phyloP scores from a whole-genome alignment of 1,140 invertebrate genomes.

The Tetranychus cinnabarinus region DNA sequence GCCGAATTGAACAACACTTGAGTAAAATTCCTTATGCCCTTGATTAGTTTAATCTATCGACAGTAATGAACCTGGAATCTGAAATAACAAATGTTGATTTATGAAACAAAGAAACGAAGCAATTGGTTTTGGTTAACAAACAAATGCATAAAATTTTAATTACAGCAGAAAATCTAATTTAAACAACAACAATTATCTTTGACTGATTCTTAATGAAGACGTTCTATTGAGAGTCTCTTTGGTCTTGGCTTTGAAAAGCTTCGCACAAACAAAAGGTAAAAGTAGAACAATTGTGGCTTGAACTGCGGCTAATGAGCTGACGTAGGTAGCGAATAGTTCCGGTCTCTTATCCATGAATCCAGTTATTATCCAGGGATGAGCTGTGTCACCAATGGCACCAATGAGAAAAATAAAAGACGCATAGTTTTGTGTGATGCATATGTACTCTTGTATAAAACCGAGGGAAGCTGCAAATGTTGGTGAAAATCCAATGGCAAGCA shows the following conservation, averaged over 20 bases:
- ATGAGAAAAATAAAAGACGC: neutral
- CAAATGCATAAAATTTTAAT: too few species aligned
- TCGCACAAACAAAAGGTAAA: neutral
- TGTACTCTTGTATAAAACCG: neutral
- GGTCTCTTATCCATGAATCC: neutral
- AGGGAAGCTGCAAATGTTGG: neutral
- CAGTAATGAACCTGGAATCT: too few species aligned
- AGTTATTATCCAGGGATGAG: neutral
- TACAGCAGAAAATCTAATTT: too few species aligned
- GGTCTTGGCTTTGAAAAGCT: neutral
- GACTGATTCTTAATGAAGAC: too few species aligned
- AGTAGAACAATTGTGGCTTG: neutral
- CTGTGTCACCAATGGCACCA: neutral
- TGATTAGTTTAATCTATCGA: too few species aligned
- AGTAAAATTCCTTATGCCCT: too few species aligned
- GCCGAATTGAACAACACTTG: too few species aligned
- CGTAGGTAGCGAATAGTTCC: neutral
- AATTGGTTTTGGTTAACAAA: too few species aligned
- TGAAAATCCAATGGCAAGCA: neutral
- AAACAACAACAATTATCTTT: too few species aligned
- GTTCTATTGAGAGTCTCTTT: too few species aligned
- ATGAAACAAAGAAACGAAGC: too few species aligned
- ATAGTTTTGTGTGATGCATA: neutral
- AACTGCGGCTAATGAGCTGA: neutral
- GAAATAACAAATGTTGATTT: too few species aligned